These are phyloP conservation scores for Lottia scabra DNA, from an alignment of 2,888 invertebrate species.

Conservation along the genomic window DNA sequence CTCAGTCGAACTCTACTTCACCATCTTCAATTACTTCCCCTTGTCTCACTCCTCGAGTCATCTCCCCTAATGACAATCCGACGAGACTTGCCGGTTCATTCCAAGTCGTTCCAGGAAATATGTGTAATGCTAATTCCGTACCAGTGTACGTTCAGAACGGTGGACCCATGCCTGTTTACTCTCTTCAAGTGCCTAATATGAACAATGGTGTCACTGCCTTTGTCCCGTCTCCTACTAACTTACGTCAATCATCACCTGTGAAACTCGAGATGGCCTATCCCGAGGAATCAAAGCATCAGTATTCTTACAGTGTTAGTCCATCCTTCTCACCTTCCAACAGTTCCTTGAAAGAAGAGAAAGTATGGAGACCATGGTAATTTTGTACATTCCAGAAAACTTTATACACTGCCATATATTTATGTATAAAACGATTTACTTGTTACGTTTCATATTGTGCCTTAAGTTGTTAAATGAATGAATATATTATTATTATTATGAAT, in stretches of 20 bases:
- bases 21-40: constrained; percentile 16
- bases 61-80: constrained; percentile 13
- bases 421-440: neutral
- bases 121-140: constrained; percentile 17
- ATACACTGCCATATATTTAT: neutral
- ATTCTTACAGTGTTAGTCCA: constrained; percentile 16
- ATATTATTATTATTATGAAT: no score
- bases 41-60: constrained; percentile 20
- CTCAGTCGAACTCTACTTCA: neutral
- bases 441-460: no score
- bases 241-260: neutral
- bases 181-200: constrained; percentile 17
- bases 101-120: constrained; percentile 38
- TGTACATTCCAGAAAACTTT: neutral
- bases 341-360: constrained; percentile 42
- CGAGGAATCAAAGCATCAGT: neutral
- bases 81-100: constrained; percentile 42
- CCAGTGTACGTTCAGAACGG: constrained; percentile 16
- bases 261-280: constrained; percentile 9
- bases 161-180: constrained; percentile 21
- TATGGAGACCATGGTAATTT: constrained; percentile 51
- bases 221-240: constrained; percentile 17
- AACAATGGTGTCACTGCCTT: constrained; percentile 12
- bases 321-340: constrained; percentile 16
- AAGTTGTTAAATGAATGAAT: no score